Conservation (phyloP, 2,113 vertebrate species). For the Ammodytes marinus region DNA sequence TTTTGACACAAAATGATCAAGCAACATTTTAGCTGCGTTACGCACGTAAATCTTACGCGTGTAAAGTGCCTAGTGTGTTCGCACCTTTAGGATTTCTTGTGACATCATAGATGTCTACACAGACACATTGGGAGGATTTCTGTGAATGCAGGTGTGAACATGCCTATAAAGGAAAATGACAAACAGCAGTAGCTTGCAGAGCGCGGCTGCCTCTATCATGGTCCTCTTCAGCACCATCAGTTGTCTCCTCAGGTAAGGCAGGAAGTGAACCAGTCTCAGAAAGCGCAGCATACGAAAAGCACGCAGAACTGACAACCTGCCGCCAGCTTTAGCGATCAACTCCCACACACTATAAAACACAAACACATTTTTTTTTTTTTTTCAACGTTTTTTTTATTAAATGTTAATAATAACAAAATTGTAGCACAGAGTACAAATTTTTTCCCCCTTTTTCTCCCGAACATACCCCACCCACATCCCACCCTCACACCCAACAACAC, state of each 20-base stretch:
- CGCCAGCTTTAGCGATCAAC: constrained; percentile 86
- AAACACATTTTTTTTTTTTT: too few relatives aligned
- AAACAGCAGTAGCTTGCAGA: constrained; percentile 90
- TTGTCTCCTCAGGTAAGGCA: constrained; percentile 87
- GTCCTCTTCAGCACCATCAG: constrained; percentile 90
- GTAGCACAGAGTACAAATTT: too few relatives aligned
- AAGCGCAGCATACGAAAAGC: constrained; percentile 89
- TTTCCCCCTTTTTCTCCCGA: too few relatives aligned
- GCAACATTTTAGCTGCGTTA: too few relatives aligned
- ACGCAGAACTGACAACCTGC: constrained; percentile 86
- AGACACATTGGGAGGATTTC: background rate
- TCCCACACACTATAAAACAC: constrained; percentile 88
- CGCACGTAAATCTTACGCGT: too few relatives aligned
- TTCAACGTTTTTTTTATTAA: too few relatives aligned
- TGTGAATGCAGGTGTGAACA: background rate
- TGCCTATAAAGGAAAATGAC: constrained; percentile 92
- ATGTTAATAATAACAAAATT: too few relatives aligned
- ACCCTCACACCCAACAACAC: too few relatives aligned
- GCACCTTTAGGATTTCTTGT: too few relatives aligned
- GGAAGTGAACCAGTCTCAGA: constrained; percentile 87
- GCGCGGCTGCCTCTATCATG: constrained; percentile 88
- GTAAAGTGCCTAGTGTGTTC: too few relatives aligned
- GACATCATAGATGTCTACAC: background rate
- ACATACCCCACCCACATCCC: too few relatives aligned
- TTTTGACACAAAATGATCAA: too few relatives aligned